These are phyloP conservation scores for Aeoliscus strigatus DNA, from an alignment of 2,797 vertebrate genomes.

Conservation along the genomic window DNA sequence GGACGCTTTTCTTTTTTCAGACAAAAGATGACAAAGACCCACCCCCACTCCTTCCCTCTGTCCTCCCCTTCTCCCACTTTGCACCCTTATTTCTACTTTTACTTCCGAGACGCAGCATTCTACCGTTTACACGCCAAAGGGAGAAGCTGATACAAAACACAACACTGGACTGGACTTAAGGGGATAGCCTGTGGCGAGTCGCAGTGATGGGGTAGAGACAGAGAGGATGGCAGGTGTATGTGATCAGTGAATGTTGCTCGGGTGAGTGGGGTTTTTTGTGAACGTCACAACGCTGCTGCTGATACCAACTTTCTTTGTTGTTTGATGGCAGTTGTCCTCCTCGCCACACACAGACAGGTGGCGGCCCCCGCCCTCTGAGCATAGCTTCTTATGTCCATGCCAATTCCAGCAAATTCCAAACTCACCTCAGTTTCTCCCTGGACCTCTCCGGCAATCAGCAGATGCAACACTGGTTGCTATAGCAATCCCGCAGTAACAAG, in stretches of 20 bases:
- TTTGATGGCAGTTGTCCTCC: conserved; percentile 17
- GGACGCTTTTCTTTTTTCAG: conserved; percentile 50
- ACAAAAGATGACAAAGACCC: conserved; percentile 24
- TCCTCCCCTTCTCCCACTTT: not conserved
- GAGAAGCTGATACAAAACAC: conserved; percentile 44
- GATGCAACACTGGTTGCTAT: not conserved
- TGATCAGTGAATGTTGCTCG: conserved; percentile 22
- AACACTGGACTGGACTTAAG: conserved; percentile 44
- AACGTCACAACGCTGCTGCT: conserved; percentile 29
- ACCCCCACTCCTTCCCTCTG: not conserved
- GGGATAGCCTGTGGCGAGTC: conserved; percentile 16
- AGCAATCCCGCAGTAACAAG: too few relatives aligned
- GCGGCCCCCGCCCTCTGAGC: conserved; percentile 5
- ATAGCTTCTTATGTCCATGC: not conserved
- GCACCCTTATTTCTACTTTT: conserved; percentile 22
- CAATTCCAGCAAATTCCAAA: conserved; percentile 52
- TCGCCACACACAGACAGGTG: conserved; percentile 10
- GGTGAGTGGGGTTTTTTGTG: conserved; percentile 19
- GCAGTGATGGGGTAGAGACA: not conserved
- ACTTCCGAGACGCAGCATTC: conserved; percentile 56
- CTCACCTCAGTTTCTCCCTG: not conserved
- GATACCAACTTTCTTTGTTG: conserved; percentile 6
- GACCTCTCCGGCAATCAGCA: not conserved
- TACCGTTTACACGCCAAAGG: conserved; percentile 58
- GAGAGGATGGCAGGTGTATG: not conserved